Percentiles rank a stretch among this genome's conserved stretches.
Conservation (phyloP, 2,888 invertebrate species). For the Myopa testacea region DNA sequence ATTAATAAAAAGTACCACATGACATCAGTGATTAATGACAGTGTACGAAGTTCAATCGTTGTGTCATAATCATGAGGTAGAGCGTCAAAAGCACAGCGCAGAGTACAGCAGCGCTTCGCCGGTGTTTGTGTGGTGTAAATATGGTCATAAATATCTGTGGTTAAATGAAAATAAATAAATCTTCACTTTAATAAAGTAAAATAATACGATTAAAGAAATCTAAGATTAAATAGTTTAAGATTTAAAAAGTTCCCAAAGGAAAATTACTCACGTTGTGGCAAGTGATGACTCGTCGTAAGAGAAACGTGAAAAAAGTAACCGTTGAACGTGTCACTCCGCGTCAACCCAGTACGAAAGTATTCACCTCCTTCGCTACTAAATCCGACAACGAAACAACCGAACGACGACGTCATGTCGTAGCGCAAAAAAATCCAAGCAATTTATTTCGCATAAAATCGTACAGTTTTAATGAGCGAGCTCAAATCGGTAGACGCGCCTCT, state of each 20-base stretch:
- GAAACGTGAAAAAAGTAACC: neutral
- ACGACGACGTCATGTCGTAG: constrained; percentile 32
- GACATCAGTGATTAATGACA: neutral
- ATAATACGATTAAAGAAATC: no score
- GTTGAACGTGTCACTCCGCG: neutral
- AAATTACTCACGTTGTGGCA: neutral
- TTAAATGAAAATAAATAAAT: no score
- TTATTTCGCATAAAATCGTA: constrained; percentile 51
- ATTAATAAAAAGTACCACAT: neutral
- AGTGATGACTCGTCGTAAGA: neutral
- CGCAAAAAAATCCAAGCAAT: constrained; percentile 48
- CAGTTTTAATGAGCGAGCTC: constrained; percentile 48
- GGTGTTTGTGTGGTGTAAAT: no score
- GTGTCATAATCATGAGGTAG: no score
- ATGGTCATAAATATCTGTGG: no score
- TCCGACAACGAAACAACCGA: constrained; percentile 42
- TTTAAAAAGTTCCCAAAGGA: no score
- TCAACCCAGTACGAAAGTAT: constrained; percentile 1
- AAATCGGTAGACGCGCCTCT: constrained; percentile 22
- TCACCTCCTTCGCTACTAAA: constrained; percentile 14
- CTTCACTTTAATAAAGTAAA: no score
- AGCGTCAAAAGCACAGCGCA: no score
- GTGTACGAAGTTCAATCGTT: neutral
- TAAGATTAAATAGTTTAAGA: no score
- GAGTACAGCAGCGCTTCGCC: no score